These are phyloP conservation scores for Zaprionus ornatus DNA, from an alignment of 1,140 invertebrate species.

Conservation along the genomic window DNA sequence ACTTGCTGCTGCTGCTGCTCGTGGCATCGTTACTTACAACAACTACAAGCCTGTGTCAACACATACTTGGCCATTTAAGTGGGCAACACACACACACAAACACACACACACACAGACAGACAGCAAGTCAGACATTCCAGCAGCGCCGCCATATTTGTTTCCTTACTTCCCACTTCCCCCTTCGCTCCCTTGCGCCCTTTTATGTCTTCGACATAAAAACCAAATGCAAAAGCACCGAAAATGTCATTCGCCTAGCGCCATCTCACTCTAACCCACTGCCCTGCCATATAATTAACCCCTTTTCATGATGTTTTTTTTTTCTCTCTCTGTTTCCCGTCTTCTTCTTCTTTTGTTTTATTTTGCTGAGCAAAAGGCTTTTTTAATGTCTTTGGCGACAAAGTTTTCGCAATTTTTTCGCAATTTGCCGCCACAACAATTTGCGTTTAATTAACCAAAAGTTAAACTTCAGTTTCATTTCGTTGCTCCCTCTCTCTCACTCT, in stretches of 20 bases:
- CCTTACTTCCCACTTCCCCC: background rate
- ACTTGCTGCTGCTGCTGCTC: slow-evolving; percentile 17
- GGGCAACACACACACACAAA: slow-evolving; percentile 52
- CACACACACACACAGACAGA: slow-evolving; percentile 13
- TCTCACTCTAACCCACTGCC: slow-evolving; percentile 5
- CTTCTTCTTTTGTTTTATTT: slow-evolving; percentile 58
- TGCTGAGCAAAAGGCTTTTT: slow-evolving; percentile 76
- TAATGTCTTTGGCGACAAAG: slow-evolving; percentile 76
- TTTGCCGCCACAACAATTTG: slow-evolving; percentile 81
- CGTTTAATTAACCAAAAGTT: slow-evolving; percentile 81
- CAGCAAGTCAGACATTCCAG: background rate
- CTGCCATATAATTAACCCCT: slow-evolving; percentile 66
- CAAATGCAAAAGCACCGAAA: slow-evolving; percentile 47
- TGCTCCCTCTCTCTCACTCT: too few relatives aligned
- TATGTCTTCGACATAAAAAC: slow-evolving; percentile 71
- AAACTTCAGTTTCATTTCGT: slow-evolving; percentile 10
- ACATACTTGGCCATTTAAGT: slow-evolving; percentile 83
- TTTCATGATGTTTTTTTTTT: slow-evolving; percentile 32
- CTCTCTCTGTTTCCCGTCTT: background rate
- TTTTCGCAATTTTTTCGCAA: slow-evolving; percentile 79
- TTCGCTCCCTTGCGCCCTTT: slow-evolving; percentile 30
- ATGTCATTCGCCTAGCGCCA: slow-evolving; percentile 49
- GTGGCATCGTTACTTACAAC: slow-evolving; percentile 82
- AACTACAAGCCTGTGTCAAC: slow-evolving; percentile 83
- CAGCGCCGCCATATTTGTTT: slow-evolving; percentile 73